A percentile compares a stretch with the other conserved stretches of the same genome.
Evolutionary conservation across 2,113 vertebrate genomes (phyloP).

Genomic region (Narcine bancroftii): DNA sequence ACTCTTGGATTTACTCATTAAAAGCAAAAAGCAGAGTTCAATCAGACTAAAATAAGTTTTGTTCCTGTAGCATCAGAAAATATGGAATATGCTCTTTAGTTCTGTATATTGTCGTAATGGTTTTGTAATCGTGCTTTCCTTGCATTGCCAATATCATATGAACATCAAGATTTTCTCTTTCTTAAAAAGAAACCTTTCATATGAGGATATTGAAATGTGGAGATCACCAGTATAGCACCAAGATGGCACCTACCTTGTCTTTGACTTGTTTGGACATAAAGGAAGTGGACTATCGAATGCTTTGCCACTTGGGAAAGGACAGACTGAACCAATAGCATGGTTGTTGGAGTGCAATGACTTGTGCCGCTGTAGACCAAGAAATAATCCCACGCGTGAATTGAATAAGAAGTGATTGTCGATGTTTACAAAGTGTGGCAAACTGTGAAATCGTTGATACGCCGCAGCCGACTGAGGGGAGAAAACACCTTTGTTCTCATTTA

Average conservation of each 20-base stretch:
- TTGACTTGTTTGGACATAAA: constrained; percentile 43
- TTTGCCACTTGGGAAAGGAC: constrained; percentile 16
- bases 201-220: constrained; percentile 75
- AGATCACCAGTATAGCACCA: constrained; percentile 77
- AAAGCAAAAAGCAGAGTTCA: not conserved
- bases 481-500: not conserved
- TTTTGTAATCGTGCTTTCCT: not conserved
- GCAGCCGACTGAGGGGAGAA: not conserved
- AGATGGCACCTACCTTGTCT: constrained; percentile 67
- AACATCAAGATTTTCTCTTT: constrained; percentile 36
- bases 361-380: constrained; percentile 4
- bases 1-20: not conserved
- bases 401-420: not conserved
- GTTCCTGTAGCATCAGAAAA: too few relatives aligned
- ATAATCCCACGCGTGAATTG: not conserved
- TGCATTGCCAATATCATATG: constrained; percentile 10
- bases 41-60: not conserved
- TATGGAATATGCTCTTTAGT: not conserved
- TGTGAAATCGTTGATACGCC: not conserved
- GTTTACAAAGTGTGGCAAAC: constrained; percentile 7
- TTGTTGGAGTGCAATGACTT: not conserved
- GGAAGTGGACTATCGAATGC: constrained; percentile 34
- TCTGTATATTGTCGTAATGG: not conserved
- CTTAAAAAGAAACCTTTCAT: constrained; percentile 71
- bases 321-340: not conserved